A percentile compares a stretch with the other conserved stretches of the same genome.
These are phyloP conservation scores for Eupithecia tripunctaria DNA, from an alignment of 2,888 invertebrate genomes.

Conservation along the genomic window DNA sequence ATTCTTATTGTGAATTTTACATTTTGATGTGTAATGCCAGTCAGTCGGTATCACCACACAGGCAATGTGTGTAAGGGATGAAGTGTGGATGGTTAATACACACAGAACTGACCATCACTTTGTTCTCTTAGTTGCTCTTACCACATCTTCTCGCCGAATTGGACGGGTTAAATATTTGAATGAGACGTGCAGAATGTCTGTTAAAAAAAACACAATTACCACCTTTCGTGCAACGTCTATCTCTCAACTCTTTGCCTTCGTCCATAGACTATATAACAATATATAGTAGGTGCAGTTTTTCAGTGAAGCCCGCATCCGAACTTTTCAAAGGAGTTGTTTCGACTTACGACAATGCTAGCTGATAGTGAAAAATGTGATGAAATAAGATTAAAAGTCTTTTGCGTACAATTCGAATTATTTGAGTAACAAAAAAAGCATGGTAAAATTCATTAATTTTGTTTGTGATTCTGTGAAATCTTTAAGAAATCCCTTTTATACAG, in stretches of 20 bases:
- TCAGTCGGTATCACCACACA: too few relatives aligned
- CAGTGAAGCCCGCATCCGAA: conserved; percentile 26
- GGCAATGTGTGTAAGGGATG: too few relatives aligned
- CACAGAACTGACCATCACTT: too few relatives aligned
- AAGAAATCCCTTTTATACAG: too few relatives aligned
- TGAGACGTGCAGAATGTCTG: too few relatives aligned
- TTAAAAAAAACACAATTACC: not conserved
- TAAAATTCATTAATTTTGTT: not conserved
- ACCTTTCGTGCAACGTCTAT: not conserved
- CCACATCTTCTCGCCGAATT: too few relatives aligned
- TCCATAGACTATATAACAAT: conserved; percentile 24
- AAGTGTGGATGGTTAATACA: too few relatives aligned
- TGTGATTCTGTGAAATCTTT: not conserved
- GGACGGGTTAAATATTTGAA: too few relatives aligned
- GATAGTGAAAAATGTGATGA: conserved; percentile 13
- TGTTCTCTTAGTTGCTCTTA: too few relatives aligned
- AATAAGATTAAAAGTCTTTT: conserved; percentile 3
- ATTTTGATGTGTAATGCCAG: too few relatives aligned
- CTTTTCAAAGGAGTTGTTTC: conserved; percentile 31
- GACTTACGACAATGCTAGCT: conserved; percentile 17
- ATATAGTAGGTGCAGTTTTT: conserved; percentile 23
- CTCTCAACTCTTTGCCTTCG: conserved; percentile 4
- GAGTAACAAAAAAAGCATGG: not conserved
- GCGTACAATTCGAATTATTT: not conserved
- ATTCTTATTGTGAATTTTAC: too few relatives aligned